Evolutionary conservation across 53 echinoderm and acorn worm genomes (phyloP), one percentile per base, ranked within the genome.

Genomic region (Patiria pectinifera): DNA sequence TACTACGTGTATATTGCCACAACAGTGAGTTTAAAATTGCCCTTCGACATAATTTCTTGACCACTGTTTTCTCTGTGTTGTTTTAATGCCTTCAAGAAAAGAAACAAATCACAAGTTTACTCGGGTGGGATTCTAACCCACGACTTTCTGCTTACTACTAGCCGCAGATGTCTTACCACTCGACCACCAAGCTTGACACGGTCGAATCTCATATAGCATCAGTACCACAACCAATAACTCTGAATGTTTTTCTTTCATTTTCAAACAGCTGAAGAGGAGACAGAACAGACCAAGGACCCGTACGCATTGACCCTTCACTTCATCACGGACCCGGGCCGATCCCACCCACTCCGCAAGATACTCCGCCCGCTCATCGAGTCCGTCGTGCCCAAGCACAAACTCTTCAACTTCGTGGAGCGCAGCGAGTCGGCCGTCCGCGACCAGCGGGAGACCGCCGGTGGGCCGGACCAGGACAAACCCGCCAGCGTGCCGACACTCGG

Each of bases 331-430:
- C 90, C 89, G 10, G 91, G 91, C 9, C 81, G 78, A 59, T 89
- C 89, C 16, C 83, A 77, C 82, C 75, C 75, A 4, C 49, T 90
- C 10, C 83, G 75, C 60, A 89, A 90, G 83, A 76, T 84, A n/a
- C 83, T 93, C 18, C 83, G 78, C 25, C 93, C 93, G 1, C 86
- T 93, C 74, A 93, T 93, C 18, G 91, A 93, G 45, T 89, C 89
- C 47, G 78, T 93, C 47, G 89, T 78, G 59, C 91, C 93, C 74
- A 93, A 93, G 61, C 84, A 84, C 25, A 93, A 93, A 23, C 89
- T 93, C 45, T 93, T 93, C 84, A 93, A 93, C 91, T 83, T 91
- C 90, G 93, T 93, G 18, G 93, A 93, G 78, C 89, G 91, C 70
- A 89, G 93, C 48, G 89, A 89, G 82, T 79, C 90, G 60, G 82